Percentiles rank a stretch among this genome's conserved stretches.
Evolutionary conservation across 2,113 vertebrate genomes (phyloP).

Genomic region (Phoxinus phoxinus): DNA sequence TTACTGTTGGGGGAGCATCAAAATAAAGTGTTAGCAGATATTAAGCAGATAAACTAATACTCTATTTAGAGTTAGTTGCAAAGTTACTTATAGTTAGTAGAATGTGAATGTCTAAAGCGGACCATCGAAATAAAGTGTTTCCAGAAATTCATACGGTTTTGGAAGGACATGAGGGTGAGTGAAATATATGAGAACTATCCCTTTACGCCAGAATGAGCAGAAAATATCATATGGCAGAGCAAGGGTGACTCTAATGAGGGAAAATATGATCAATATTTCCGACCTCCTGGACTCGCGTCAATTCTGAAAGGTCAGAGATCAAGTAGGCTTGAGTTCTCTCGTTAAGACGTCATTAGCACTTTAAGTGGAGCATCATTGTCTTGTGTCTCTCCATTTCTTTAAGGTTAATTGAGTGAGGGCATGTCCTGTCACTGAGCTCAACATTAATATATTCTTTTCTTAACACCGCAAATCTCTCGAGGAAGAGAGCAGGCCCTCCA

Average conservation of each 20-base stretch:
- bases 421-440: constrained; percentile 38
- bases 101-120: too few relatives aligned
- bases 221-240: neutral
- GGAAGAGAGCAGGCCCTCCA: constrained; percentile 6
- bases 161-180: neutral
- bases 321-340: constrained; percentile 44
- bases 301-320: constrained; percentile 47
- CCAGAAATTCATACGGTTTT: too few relatives aligned
- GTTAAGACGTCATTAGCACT: constrained; percentile 58
- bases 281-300: constrained; percentile 39
- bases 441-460: constrained; percentile 49
- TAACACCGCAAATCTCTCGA: constrained; percentile 48
- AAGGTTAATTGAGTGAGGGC: constrained; percentile 58
- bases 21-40: too few relatives aligned
- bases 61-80: too few relatives aligned
- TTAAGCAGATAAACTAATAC: too few relatives aligned
- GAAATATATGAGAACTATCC: neutral
- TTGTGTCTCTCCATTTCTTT: constrained; percentile 29
- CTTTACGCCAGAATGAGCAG: neutral
- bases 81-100: too few relatives aligned
- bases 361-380: constrained; percentile 52
- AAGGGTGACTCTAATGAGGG: constrained; percentile 22
- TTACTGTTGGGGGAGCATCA: too few relatives aligned
- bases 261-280: constrained; percentile 49
- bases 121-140: too few relatives aligned